These are phyloP conservation scores for Sus cebifrons DNA, from an alignment of 2,797 vertebrate genomes.

Conservation along the genomic window DNA sequence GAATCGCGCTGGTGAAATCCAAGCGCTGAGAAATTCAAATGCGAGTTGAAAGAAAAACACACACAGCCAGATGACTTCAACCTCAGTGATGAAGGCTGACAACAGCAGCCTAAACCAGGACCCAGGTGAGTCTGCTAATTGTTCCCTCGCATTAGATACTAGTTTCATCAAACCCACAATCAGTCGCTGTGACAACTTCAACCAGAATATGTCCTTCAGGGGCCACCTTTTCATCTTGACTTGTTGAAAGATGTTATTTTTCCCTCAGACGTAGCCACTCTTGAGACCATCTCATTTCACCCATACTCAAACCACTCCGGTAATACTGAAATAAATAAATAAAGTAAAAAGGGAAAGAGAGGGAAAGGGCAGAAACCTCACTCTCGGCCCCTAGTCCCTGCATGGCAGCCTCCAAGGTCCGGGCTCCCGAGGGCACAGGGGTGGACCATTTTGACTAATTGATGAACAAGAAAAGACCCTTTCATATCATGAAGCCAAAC, in stretches of 20 bases:
- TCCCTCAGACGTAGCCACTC: slow-evolving; percentile 5
- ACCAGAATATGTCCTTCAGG: neutral
- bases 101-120: neutral
- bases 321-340: neutral
- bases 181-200: neutral
- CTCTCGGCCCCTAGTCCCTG: slow-evolving; percentile 10
- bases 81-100: neutral
- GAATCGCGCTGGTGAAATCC: neutral
- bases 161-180: neutral
- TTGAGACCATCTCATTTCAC: neutral
- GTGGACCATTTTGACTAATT: slow-evolving; percentile 73
- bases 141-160: neutral
- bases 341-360: neutral
- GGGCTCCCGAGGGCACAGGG: neutral
- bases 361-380: neutral
- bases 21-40: slow-evolving; percentile 17
- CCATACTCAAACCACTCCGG: neutral
- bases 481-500: slow-evolving; percentile 75
- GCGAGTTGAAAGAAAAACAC: neutral
- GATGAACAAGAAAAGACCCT: slow-evolving; percentile 79
- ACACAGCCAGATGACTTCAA: neutral
- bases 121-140: neutral
- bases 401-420: accelerated
- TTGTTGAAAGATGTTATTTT: neutral
- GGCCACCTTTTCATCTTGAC: neutral